Evolutionary conservation across 2,888 invertebrate species (phyloP), one percentile per base, ranked within the genome.

Genomic region (Horisme vitalbata): DNA sequence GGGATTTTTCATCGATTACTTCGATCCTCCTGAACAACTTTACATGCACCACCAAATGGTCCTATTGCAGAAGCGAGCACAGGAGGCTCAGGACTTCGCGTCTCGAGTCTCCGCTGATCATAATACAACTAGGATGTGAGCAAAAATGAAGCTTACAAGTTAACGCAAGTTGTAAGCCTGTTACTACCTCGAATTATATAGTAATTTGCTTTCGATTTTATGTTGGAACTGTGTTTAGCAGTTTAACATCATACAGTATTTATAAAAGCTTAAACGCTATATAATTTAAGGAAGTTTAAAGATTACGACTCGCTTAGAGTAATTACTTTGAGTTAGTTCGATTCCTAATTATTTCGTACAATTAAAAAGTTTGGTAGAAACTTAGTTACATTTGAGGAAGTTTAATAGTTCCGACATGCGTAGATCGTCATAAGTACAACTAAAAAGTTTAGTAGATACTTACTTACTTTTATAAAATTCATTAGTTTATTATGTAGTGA

Each of bases 1-100:
- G 71, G 93, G 93, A 50, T 79, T 80, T 45, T 85, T 93, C 70
- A 82, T 94, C 65, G 75, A 81, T 41, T 91, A 91, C 83, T 93
- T 92, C 69, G 60, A 67, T 8, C 74, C 72, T 39, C 34, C 47
- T 0, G 59, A 65, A 7, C 65, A 68, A 9, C 4, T 39, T 8
- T 37, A 49, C 4, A 60, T 80, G 63, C 70, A 68, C 44, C 26
- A 53, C 1, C 68, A 68, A 1, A 61, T 84, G 26, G 38, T 59
- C 30, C 45, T 51, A 2, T 62, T 81, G 3, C 62, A 58, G 8
- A 52, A 71, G 12, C 61, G 72, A 55, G 60, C 71, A 26, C 14
- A 47, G 7, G 20, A 10, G 27, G 30, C 41, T 14, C 27, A 28
- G 18, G 14, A 14, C 26, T 32, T 21, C 27, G 18, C 26, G 10